phyloP scores from a whole-genome alignment of 2,797 vertebrate genomes.

The Peromyscus nudipes region DNA sequence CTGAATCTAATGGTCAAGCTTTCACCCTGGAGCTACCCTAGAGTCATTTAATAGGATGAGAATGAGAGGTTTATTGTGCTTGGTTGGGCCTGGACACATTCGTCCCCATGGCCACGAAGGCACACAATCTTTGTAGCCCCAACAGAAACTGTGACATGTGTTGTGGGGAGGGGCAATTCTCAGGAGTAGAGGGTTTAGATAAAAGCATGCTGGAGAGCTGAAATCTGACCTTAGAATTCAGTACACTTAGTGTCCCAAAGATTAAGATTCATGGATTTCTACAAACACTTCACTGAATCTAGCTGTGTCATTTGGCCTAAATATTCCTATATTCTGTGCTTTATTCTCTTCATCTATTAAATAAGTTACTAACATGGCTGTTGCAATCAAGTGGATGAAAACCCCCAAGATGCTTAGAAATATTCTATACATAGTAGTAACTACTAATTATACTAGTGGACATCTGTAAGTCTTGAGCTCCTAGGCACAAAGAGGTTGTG shows the following conservation, averaged over 20 bases:
- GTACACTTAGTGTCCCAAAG: not conserved
- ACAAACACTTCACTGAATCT: not conserved
- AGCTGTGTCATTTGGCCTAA: not conserved
- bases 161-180: not conserved
- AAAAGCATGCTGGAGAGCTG: not conserved
- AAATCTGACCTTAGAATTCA: not conserved
- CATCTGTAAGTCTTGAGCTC: not conserved
- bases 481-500: not conserved
- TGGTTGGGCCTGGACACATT: not conserved
- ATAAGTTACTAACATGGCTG: not conserved
- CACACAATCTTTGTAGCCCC: not conserved
- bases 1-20: not conserved
- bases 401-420: not conserved
- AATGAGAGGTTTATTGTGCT: not conserved
- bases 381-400: not conserved
- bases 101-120: not conserved
- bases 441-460: slow-evolving; percentile 29
- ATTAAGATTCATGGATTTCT: not conserved
- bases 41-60: not conserved
- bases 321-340: not conserved
- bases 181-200: not conserved
- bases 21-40: not conserved
- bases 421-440: not conserved
- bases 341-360: not conserved
- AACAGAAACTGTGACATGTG: not conserved